Percentiles rank a stretch among this genome's conserved stretches.
Evolutionary conservation across 2,113 vertebrate genomes (phyloP).

Genomic region (Diadophis punctatus): DNA sequence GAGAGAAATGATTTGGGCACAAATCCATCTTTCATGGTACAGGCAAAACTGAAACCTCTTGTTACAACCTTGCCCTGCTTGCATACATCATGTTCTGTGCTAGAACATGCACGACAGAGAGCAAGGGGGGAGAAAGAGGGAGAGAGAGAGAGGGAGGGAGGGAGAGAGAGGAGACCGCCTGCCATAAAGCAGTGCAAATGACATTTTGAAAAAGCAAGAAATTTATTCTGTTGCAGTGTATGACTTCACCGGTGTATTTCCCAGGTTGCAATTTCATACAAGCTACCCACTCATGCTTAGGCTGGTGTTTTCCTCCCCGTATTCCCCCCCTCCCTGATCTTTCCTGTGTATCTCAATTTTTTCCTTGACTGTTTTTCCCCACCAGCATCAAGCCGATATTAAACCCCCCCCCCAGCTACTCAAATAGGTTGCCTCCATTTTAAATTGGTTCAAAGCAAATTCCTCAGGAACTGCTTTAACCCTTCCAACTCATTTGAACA

Average conservation of each 20-base stretch:
- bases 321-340: conserved; percentile 8
- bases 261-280: conserved; percentile 21
- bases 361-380: not conserved
- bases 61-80: not conserved
- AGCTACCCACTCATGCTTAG: conserved; percentile 35
- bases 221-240: conserved; percentile 35
- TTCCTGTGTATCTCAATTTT: conserved; percentile 32
- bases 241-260: conserved; percentile 15
- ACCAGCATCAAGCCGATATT: conserved; percentile 39
- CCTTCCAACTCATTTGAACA: conserved; percentile 3
- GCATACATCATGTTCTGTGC: conserved; percentile 20
- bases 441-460: conserved; percentile 34
- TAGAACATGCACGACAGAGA: not conserved
- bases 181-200: conserved; percentile 37
- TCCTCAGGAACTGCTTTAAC: conserved; percentile 38
- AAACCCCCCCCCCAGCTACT: not conserved
- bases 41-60: not conserved
- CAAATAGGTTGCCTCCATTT: conserved; percentile 52
- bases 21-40: conserved; percentile 25
- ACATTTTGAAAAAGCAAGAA: conserved; percentile 52
- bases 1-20: not conserved
- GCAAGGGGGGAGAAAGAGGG: not conserved
- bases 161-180: conserved; percentile 26
- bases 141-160: not conserved
- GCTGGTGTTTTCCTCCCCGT: conserved; percentile 3